A percentile compares a stretch with the other conserved stretches of the same genome.
Evolutionary conservation across 2,797 vertebrate genomes (phyloP).

Genomic region (Syngnathus acus): DNA sequence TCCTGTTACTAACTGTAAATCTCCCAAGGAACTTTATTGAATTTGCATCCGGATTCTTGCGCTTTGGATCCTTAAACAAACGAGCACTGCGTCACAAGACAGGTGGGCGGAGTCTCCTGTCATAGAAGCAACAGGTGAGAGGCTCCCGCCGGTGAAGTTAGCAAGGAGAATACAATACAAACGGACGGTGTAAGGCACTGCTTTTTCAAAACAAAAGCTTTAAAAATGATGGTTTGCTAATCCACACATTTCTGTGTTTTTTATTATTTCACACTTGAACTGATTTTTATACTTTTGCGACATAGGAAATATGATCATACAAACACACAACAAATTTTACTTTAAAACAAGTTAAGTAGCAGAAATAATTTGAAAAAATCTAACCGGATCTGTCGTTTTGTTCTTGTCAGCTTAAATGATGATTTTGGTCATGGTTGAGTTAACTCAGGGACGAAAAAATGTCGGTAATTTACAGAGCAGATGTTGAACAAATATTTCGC

Average conservation of each 20-base stretch:
- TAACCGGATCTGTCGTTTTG: background rate
- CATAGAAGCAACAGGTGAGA: conserved; percentile 52
- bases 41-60: conserved; percentile 62
- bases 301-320: background rate
- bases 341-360: background rate
- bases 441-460: background rate
- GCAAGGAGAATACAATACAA: background rate
- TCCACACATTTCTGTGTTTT: background rate
- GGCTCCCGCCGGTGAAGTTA: conserved; percentile 3
- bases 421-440: background rate
- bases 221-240: background rate
- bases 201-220: conserved; percentile 38
- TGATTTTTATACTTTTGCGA: too few relatives aligned
- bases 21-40: background rate
- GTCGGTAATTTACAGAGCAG: conserved; percentile 12
- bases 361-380: conserved; percentile 39
- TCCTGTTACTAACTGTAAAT: background rate
- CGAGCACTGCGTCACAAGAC: conserved; percentile 72
- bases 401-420: background rate
- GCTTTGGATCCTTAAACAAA: conserved; percentile 57
- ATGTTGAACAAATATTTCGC: conserved; percentile 7
- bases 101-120: conserved; percentile 41
- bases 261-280: too few relatives aligned
- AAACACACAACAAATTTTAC: background rate
- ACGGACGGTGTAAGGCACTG: accelerated